These are phyloP conservation scores for Sebastes vulpes DNA, from an alignment of 2,797 vertebrate genomes.

Conservation along the genomic window DNA sequence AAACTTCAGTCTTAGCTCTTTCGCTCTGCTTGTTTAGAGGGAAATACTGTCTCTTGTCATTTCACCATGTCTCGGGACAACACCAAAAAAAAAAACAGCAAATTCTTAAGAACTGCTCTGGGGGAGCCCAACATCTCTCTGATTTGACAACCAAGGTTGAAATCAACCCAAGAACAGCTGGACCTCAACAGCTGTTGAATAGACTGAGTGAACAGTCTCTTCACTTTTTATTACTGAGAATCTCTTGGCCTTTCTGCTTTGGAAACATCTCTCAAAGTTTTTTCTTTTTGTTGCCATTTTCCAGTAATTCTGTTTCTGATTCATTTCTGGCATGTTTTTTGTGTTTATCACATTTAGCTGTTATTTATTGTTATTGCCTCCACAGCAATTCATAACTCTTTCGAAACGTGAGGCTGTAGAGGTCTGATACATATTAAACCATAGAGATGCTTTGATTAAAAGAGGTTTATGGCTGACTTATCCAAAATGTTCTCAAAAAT, in stretches of 20 bases:
- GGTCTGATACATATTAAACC: slow-evolving; percentile 28
- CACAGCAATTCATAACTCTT: slow-evolving; percentile 14
- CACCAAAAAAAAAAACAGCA: slow-evolving; percentile 17
- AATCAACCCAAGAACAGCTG: slow-evolving; percentile 47
- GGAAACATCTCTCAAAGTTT: slow-evolving; percentile 25
- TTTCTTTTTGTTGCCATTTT: neutral
- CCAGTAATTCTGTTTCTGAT: slow-evolving; percentile 41
- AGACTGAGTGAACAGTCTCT: slow-evolving; percentile 18
- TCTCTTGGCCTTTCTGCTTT: slow-evolving; percentile 41
- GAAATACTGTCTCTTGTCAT: slow-evolving; percentile 29
- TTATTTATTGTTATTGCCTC: slow-evolving; percentile 41
- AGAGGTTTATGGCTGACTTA: neutral
- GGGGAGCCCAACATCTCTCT: slow-evolving; percentile 30
- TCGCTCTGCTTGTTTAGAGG: slow-evolving; percentile 53
- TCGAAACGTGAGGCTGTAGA: neutral
- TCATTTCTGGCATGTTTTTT: slow-evolving; percentile 3
- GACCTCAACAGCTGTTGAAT: slow-evolving; percentile 51
- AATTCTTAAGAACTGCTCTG: slow-evolving; percentile 33
- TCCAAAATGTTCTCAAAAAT: slow-evolving; percentile 8
- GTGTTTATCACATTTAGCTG: slow-evolving; percentile 22
- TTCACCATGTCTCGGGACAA: slow-evolving; percentile 24
- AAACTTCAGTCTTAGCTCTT: slow-evolving; percentile 41
- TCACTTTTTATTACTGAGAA: slow-evolving; percentile 41
- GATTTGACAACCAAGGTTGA: slow-evolving; percentile 53
- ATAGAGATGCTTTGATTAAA: slow-evolving; percentile 6